Percentiles rank a stretch among this genome's conserved stretches.
phyloP scores from a whole-genome alignment of 2,797 vertebrate species.

The Girardinus metallicus region DNA sequence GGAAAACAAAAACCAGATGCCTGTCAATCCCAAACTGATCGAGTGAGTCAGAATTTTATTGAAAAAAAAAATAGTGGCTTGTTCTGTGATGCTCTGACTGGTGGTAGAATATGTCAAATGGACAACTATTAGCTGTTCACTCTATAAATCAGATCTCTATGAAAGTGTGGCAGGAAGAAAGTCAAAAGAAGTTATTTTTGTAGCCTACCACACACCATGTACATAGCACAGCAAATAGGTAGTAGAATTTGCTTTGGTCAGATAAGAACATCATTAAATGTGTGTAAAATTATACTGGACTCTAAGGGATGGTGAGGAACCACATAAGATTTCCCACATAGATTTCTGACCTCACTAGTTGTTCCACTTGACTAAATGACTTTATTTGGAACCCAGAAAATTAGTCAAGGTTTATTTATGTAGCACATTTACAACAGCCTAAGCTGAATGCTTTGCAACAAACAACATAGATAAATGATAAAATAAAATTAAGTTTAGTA shows the following conservation, averaged over 20 bases:
- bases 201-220: neutral
- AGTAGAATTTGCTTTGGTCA: neutral
- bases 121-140: neutral
- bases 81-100: neutral
- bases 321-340: neutral
- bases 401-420: neutral
- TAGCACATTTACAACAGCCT: no score
- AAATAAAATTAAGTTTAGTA: no score
- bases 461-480: no score
- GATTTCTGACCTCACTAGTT: neutral
- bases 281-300: neutral
- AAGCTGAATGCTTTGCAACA: no score
- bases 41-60: constrained; percentile 5
- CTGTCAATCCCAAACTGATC: neutral
- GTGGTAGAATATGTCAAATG: neutral
- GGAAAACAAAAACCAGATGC: constrained; percentile 48
- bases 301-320: neutral
- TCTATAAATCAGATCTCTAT: neutral
- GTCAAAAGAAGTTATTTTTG: neutral
- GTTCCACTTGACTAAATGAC: neutral
- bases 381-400: neutral
- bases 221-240: neutral
- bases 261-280: neutral
- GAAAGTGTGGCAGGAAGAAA: neutral
- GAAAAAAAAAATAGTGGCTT: neutral